Conservation (phyloP, 2,888 invertebrate genomes). For the Phragmatobia fuliginosa region DNA sequence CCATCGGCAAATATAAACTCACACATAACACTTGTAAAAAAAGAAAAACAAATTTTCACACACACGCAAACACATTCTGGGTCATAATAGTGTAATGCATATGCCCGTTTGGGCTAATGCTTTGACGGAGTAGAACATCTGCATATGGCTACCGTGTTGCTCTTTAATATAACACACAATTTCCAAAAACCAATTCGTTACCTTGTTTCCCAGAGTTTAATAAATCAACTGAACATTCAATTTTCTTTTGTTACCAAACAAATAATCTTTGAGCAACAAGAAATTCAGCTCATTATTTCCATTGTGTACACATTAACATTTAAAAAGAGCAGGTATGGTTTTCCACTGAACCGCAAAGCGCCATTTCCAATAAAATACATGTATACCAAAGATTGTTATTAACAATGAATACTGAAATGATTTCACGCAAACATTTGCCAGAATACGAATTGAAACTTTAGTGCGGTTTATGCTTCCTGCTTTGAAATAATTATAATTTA, state of each 20-base stretch:
- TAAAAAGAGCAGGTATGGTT: neutral
- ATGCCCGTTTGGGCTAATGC: too few species aligned
- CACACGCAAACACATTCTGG: too few species aligned
- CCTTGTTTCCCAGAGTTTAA: neutral
- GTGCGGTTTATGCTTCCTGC: slow-evolving; percentile 4
- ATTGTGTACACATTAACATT: neutral
- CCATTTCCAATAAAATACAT: slow-evolving; percentile 5
- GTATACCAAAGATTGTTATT: neutral
- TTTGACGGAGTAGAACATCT: too few species aligned
- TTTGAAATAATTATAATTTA: slow-evolving; percentile 6
- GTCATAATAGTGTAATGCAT: too few species aligned
- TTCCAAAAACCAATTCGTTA: neutral
- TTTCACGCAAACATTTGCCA: slow-evolving; percentile 22
- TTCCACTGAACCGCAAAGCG: neutral
- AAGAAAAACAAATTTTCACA: too few species aligned
- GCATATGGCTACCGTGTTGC: too few species aligned
- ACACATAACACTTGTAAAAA: too few species aligned
- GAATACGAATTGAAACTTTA: slow-evolving; percentile 48
- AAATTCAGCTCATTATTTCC: neutral
- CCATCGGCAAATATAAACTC: too few species aligned
- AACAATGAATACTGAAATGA: slow-evolving; percentile 27
- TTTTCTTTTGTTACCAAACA: neutral
- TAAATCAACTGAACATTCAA: slow-evolving; percentile 1
- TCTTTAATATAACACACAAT: too few species aligned
- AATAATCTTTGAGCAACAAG: neutral